Conservation (phyloP, 2,888 invertebrate species). For the Escarpia spicata region DNA sequence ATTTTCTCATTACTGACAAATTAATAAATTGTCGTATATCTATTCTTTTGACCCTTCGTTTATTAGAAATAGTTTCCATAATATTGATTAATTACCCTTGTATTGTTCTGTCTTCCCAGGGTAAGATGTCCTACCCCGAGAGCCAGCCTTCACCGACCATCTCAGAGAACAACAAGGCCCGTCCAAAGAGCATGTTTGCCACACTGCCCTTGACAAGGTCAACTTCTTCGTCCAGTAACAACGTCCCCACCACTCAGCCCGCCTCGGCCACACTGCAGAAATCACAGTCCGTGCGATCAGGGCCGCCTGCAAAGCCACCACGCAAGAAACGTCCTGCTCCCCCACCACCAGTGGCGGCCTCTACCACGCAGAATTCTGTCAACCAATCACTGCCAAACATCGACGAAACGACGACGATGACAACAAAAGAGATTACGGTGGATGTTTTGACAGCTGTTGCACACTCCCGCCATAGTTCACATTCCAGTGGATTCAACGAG, state of each 20-base stretch:
- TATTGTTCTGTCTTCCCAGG: background rate
- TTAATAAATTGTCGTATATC: no score
- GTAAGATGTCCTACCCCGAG: background rate
- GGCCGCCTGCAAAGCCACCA: constrained; percentile 44
- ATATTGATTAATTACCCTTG: background rate
- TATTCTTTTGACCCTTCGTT: no score
- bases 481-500: constrained; percentile 22
- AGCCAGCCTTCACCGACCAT: background rate
- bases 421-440: background rate
- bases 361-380: background rate
- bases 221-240: background rate
- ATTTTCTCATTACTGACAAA: no score
- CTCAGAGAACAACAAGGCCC: background rate
- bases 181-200: background rate
- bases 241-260: constrained; percentile 41
- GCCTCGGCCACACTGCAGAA: constrained; percentile 60
- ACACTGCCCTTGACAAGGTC: background rate
- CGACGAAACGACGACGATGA: background rate
- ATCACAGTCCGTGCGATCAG: constrained; percentile 26
- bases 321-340: constrained; percentile 63
- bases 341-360: constrained; percentile 54
- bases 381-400: constrained; percentile 30
- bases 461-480: constrained; percentile 20
- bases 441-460: no score
- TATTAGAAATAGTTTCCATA: no score